Conservation (phyloP, 2,113 vertebrate species). For the Galbula dea region DNA sequence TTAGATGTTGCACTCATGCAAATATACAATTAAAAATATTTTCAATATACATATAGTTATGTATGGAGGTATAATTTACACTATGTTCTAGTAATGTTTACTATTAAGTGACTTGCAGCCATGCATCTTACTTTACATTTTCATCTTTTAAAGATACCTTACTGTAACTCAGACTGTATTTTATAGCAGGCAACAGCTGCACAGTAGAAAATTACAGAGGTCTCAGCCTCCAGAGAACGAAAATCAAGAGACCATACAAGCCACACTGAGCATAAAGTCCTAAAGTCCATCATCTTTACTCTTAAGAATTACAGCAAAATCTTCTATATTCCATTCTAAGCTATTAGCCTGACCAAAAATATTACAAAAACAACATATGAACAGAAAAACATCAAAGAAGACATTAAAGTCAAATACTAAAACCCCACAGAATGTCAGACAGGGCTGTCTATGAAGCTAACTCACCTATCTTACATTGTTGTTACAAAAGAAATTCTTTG, state of each 20-base stretch:
- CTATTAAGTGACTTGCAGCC: slow-evolving; percentile 22
- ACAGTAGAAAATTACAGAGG: neutral
- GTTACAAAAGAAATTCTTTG: neutral
- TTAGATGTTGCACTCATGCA: neutral
- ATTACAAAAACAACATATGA: neutral
- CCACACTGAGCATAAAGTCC: neutral
- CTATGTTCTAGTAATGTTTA: slow-evolving; percentile 25
- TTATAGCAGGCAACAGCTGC: neutral
- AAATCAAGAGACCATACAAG: neutral
- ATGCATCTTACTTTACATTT: slow-evolving; percentile 6
- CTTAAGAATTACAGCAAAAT: slow-evolving; percentile 3
- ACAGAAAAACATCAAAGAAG: neutral
- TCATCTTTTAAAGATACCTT: slow-evolving; percentile 14
- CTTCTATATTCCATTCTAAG: neutral
- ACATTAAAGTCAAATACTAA: neutral
- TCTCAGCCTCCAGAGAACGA: neutral
- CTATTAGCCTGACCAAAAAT: neutral
- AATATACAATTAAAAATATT: neutral
- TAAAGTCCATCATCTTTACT: neutral
- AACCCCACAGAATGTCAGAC: neutral
- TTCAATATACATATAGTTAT: slow-evolving; percentile 15
- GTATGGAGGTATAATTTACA: neutral
- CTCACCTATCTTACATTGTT: neutral
- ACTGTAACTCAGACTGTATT: neutral
- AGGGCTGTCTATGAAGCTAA: neutral